Base-by-base conservation (phyloP, 2,888 invertebrate genomes). In the Apamea monoglypha region DNA sequence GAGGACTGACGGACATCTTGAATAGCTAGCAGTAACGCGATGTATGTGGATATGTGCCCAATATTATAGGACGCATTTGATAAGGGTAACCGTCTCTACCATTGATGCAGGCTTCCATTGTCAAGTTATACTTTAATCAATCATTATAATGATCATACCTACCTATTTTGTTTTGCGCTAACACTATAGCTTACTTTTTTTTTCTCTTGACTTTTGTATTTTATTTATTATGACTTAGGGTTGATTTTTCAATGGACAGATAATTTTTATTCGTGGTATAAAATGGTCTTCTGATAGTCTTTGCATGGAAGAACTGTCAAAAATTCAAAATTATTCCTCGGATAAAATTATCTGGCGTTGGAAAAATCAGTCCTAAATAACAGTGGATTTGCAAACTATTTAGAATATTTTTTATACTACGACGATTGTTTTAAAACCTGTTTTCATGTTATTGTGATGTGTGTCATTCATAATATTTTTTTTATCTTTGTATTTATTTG, bases 1-100 rank as follows among this genome's bases (percentile, higher is more conserved):
- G 81, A 83, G 81, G 75, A 84, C 53, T 53, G 50, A 64, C 36
- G 32, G 56, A 66, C 44, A 61, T 83, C 74, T 75, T 68, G 53
- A 56, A 25, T 68, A 72, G 25, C 67, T 40, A 71, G 21, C 40
- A 59, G 16, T n/a, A 32, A 16, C 59, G 36, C 21, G 18, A 56
- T 67, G 40, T 47, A 47, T 44, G 32, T 69, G 14, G 44, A 68
- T 44, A 29, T 67, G 21, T 6, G 25, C 21, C 25, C 7, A 44
- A 63, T 32, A 12, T 53, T 53, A 25, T 56, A 25, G 25, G 2
- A 25, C 25, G 12, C 25, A 56, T 56, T 56, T 56, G 25, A 5
- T 50, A 6, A 18, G 50, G 50, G 18, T 50, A 18, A 50, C 50
- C 50, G 6, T 25, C 8, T 25, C 25, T 69, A 16, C 16, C 5